Evolutionary conservation across 2,888 invertebrate species (phyloP).

Genomic region (Leucoma salicis): DNA sequence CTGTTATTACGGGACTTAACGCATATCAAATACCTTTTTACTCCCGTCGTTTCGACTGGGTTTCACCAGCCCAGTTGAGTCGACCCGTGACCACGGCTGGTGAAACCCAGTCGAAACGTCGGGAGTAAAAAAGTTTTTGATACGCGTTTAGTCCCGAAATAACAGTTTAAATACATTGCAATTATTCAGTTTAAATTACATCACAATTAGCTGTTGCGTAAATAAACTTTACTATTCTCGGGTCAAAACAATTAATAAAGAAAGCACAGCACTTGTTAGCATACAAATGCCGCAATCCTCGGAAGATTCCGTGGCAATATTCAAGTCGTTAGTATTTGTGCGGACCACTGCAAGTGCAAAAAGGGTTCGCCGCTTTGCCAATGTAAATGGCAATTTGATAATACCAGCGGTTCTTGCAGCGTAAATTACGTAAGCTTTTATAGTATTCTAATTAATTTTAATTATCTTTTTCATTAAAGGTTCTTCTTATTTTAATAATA

Average conservation of each 20-base stretch:
- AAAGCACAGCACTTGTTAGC: constrained; percentile 55
- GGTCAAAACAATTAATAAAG: constrained; percentile 56
- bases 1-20: too few species aligned
- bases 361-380: constrained; percentile 39
- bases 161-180: too few species aligned
- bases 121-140: too few species aligned
- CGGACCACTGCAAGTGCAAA: constrained; percentile 51
- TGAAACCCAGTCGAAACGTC: too few species aligned
- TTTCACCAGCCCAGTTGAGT: too few species aligned
- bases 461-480: constrained; percentile 18
- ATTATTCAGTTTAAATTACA: too few species aligned
- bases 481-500: constrained; percentile 16
- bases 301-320: constrained; percentile 60
- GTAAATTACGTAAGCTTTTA: constrained; percentile 33
- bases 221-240: constrained; percentile 3
- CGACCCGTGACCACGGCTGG: too few species aligned
- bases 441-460: constrained; percentile 29
- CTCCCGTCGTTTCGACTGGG: too few species aligned
- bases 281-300: constrained; percentile 61
- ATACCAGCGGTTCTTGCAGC: constrained; percentile 33
- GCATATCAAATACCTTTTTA: too few species aligned
- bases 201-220: constrained; percentile 8
- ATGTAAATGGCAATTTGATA: constrained; percentile 47
- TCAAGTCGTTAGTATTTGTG: constrained; percentile 67
- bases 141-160: too few species aligned